Evolutionary conservation across 1,140 invertebrate species (phyloP).

Genomic region (Leptinotarsa texana): DNA sequence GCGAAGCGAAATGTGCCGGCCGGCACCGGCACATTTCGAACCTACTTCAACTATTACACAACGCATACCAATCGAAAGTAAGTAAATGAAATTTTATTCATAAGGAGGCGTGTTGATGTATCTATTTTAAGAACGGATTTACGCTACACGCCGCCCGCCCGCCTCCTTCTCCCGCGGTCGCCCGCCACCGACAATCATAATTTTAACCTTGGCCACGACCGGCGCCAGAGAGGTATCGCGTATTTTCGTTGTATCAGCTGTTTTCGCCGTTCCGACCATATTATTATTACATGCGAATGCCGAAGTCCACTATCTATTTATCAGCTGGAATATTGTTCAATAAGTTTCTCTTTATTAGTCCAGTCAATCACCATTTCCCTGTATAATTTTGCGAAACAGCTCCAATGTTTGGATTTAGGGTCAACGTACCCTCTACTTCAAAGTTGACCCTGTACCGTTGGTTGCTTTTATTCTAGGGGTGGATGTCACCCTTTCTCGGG

Average conservation of each 20-base stretch:
- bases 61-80: constrained; percentile 2
- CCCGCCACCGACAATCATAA: constrained; percentile 28
- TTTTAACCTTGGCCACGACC: constrained; percentile 45
- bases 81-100: constrained; percentile 11
- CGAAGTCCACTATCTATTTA: no score
- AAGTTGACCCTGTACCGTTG: no score
- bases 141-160: constrained; percentile 13
- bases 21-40: not conserved
- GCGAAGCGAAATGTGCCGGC: not conserved
- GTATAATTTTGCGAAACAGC: no score
- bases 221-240: constrained; percentile 36
- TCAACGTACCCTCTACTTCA: no score
- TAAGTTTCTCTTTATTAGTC: no score
- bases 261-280: constrained; percentile 18
- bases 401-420: no score
- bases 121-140: constrained; percentile 43
- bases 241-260: constrained; percentile 40
- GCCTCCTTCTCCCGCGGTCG: not conserved
- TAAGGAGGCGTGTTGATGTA: constrained; percentile 16
- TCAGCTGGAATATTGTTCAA: no score
- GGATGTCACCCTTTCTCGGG: no score
- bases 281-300: not conserved
- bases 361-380: no score
- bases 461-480: no score
- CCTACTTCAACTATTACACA: constrained; percentile 1